Evolutionary conservation across 2,888 invertebrate genomes (phyloP), one percentile per base, ranked within the genome.

Genomic region (Apocheima hispidaria): DNA sequence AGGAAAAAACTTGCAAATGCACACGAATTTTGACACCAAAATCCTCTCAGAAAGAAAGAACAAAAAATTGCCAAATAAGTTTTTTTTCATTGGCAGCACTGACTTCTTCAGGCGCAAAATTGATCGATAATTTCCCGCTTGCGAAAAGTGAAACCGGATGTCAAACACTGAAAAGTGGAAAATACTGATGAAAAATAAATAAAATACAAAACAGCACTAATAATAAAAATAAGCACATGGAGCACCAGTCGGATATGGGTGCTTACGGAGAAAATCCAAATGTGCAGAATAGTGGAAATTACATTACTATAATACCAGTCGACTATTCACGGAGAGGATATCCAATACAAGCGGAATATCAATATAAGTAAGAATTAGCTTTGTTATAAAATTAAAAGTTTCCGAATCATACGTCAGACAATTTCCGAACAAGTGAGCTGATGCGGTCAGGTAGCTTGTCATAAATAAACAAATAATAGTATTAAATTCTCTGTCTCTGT

Each of bases 261-360:
- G 89, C 87, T 44, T 92, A 92, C 70, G 91, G 90, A 57, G 92
- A 92, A 72, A 92, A 84, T 77, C 84, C 90, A 1, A 92, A 88
- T 70, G 91, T 90, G 28, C 92, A 92, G 73, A 92, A 91, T 65
- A 91, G 86, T 75, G 91, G 93, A 62, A 93, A 92, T 80, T 94
- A 93, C 73, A 93, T 94, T 38, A 94, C 94, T 18, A 94, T 94
- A 35, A 94, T 94, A 65, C 94, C 94, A 1, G 94, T 94, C 35
- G 94, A 94, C 68, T 94, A 94, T 81, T 90, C 94, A 18, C 83
- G 94, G 57, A 85, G 93, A 68, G 93, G 93, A 65, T 93, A 93
- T 79, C 92, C 93, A 38, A 91, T 93, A 73, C 94, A 94, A 78
- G 92, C 94, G 1, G 93, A 94, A 79, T 94, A 94, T 78, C 94